Conservation (phyloP, 2,113 vertebrate species). For the Glaucidium brasilianum region DNA sequence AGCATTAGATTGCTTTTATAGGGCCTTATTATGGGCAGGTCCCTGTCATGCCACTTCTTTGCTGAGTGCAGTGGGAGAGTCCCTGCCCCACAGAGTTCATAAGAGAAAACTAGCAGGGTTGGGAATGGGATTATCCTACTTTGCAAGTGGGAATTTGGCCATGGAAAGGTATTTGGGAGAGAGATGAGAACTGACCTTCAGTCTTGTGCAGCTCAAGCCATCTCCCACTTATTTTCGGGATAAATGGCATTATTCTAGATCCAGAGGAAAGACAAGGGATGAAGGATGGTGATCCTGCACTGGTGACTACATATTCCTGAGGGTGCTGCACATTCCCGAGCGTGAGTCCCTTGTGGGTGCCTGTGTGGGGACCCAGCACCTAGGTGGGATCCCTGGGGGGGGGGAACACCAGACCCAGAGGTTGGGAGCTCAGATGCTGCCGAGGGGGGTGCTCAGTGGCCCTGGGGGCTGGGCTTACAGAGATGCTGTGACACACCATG, state of each 20-base stretch:
- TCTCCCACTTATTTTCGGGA: neutral
- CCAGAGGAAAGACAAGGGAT: neutral
- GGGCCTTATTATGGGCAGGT: neutral
- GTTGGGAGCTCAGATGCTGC: accelerated
- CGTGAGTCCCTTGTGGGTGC: neutral
- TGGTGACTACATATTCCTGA: accelerated
- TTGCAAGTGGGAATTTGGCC: neutral
- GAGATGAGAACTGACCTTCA: accelerated
- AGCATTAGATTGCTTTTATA: neutral
- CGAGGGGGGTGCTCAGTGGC: too few relatives aligned
- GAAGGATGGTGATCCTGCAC: neutral
- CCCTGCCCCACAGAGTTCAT: accelerated
- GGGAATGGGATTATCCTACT: neutral
- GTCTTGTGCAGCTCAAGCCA: neutral
- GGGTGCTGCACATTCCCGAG: neutral
- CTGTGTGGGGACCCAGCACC: accelerated
- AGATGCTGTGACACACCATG: neutral
- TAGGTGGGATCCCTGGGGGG: neutral
- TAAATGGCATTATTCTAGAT: neutral
- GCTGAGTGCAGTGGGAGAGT: neutral
- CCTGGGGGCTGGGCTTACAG: neutral
- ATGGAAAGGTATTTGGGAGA: neutral
- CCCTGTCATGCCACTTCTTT: neutral
- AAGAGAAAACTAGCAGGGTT: neutral
- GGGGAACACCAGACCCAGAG: neutral